A percentile compares a stretch with the other conserved stretches of the same genome.
Evolutionary conservation across 2,113 vertebrate species (phyloP).

Genomic region (Oncorhynchus nerka): DNA sequence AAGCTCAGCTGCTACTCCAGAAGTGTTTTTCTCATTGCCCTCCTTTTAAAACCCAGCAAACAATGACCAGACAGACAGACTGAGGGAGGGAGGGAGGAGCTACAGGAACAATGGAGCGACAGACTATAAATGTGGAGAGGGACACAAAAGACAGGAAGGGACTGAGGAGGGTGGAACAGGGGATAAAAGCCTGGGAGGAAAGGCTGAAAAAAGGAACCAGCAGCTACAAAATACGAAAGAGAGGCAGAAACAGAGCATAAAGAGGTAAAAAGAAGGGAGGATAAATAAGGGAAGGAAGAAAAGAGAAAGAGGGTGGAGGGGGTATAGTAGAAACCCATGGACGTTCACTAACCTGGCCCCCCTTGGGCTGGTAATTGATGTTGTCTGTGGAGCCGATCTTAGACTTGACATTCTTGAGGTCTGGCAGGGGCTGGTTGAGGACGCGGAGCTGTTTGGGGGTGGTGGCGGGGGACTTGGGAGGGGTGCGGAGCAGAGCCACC

Average conservation of each 20-base stretch:
- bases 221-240: not conserved
- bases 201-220: not conserved
- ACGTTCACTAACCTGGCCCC: slow-evolving; percentile 85
- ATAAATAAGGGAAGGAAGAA: not conserved
- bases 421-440: slow-evolving; percentile 94
- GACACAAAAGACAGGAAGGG: not conserved
- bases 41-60: slow-evolving; percentile 2
- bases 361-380: slow-evolving; percentile 97
- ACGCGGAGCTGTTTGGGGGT: slow-evolving; percentile 94
- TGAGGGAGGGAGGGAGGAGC: not conserved
- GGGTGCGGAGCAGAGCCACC: slow-evolving; percentile 91
- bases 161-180: not conserved
- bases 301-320: not conserved
- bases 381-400: slow-evolving; percentile 98
- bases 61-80: not conserved
- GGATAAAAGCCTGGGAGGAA: not conserved
- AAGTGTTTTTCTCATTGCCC: not conserved
- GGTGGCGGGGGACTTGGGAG: slow-evolving; percentile 92
- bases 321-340: not conserved
- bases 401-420: slow-evolving; percentile 94
- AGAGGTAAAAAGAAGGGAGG: not conserved
- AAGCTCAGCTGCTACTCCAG: not conserved
- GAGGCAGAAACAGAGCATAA: not conserved
- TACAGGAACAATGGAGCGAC: not conserved
- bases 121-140: slow-evolving; percentile 7